Evolutionary conservation across 2,113 vertebrate species (phyloP).

Genomic region (Columbina picui): DNA sequence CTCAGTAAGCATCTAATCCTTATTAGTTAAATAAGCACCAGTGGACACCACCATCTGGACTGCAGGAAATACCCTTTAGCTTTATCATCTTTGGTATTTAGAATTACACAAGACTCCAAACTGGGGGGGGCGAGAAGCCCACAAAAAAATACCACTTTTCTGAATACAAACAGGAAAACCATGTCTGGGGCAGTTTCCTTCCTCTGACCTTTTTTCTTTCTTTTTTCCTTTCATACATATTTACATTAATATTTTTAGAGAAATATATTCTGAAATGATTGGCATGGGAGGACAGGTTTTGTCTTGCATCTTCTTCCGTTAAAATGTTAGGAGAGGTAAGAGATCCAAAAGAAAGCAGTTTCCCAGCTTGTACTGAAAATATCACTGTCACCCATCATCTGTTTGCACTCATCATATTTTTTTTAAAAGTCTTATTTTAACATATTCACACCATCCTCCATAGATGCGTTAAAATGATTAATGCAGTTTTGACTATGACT

Average conservation of each 20-base stretch:
- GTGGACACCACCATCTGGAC: constrained; percentile 50
- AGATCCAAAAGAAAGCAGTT: constrained; percentile 81
- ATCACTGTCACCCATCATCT: constrained; percentile 83
- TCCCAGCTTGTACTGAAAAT: constrained; percentile 84
- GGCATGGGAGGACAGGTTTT: constrained; percentile 78
- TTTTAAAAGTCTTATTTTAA: constrained; percentile 78
- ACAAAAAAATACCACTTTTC: not conserved
- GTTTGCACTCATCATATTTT: constrained; percentile 80
- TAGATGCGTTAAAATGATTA: constrained; percentile 79
- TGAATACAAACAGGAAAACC: not conserved
- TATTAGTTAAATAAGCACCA: constrained; percentile 38
- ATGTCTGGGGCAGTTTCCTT: not conserved
- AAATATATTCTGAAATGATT: constrained; percentile 76
- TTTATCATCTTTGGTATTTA: constrained; percentile 64
- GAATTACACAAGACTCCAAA: constrained; percentile 32
- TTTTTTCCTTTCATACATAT: constrained; percentile 7
- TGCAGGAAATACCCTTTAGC: constrained; percentile 37
- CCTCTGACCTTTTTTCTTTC: not conserved
- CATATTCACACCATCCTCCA: constrained; percentile 80
- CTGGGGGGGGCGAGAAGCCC: not conserved
- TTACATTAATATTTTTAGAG: constrained; percentile 77
- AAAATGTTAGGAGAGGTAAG: constrained; percentile 76
- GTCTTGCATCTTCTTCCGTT: constrained; percentile 75
- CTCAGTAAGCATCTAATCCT: constrained; percentile 18
- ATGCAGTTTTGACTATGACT: constrained; percentile 74